phyloP scores from a whole-genome alignment of 2,888 invertebrate genomes.

The Eremobia ochroleuca region DNA sequence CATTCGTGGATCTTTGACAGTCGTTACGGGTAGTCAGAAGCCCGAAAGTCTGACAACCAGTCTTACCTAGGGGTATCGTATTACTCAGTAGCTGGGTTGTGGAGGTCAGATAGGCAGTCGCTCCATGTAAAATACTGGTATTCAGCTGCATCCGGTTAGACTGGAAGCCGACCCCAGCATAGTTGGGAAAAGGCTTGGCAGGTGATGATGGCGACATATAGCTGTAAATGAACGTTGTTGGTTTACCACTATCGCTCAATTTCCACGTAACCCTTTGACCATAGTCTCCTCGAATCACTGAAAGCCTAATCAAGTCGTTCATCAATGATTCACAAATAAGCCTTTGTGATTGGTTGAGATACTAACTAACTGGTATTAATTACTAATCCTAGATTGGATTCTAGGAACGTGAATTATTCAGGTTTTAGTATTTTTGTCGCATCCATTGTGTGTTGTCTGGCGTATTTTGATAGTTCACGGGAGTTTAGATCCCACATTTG shows the following conservation, averaged over 20 bases:
- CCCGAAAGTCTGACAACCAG: no score
- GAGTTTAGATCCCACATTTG: not conserved
- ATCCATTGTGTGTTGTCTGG: not conserved
- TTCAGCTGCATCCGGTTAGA: no score
- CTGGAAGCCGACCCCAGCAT: no score
- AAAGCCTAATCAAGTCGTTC: not conserved
- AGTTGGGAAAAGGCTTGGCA: no score
- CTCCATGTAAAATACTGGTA: no score
- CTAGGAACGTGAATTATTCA: constrained; percentile 2
- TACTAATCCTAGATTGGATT: not conserved
- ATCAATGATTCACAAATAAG: constrained; percentile 9
- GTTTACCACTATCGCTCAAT: not conserved
- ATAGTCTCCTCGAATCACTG: constrained; percentile 5
- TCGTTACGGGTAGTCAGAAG: no score
- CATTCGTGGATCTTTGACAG: no score
- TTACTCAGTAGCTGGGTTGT: no score
- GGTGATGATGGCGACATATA: no score
- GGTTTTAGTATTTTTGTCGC: not conserved
- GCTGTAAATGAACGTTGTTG: not conserved
- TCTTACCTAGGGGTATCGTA: no score
- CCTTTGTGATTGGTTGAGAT: not conserved
- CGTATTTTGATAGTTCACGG: not conserved
- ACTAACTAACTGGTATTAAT: not conserved
- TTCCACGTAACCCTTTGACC: not conserved
- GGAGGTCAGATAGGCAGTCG: no score